phyloP scores from a whole-genome alignment of 2,888 invertebrate species.

The Heliconius sara region DNA sequence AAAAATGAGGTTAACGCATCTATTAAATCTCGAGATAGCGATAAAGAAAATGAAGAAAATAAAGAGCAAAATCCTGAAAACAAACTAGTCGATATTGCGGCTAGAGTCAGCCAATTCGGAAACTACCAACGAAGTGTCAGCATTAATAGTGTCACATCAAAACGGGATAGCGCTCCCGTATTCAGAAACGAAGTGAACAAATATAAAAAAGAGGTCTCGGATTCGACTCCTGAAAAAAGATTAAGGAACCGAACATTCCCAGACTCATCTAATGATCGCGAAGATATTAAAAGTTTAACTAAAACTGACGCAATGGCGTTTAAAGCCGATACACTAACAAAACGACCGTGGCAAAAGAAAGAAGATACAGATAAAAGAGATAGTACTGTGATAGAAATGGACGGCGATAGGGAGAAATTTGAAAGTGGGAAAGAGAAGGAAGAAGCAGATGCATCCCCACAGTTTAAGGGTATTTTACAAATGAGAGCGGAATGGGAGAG shows the following conservation, averaged over 20 bases:
- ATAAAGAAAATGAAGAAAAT: constrained; percentile 87
- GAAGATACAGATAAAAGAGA: constrained; percentile 72
- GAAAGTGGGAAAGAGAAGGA: constrained; percentile 67
- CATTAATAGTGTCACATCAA: constrained; percentile 72
- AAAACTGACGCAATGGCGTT: constrained; percentile 73
- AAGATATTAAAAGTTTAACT: constrained; percentile 74
- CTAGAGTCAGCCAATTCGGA: constrained; percentile 77
- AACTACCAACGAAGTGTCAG: constrained; percentile 78
- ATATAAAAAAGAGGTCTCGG: constrained; percentile 81
- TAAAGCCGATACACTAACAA: constrained; percentile 76
- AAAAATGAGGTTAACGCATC: constrained; percentile 81
- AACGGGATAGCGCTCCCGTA: constrained; percentile 75
- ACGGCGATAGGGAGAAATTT: constrained; percentile 65
- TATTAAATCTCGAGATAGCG: constrained; percentile 87
- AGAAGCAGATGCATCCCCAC: constrained; percentile 75
- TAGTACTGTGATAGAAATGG: constrained; percentile 76
- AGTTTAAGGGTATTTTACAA: constrained; percentile 89
- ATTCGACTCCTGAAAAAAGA: constrained; percentile 80
- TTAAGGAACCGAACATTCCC: constrained; percentile 80
- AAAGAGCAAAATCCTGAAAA: constrained; percentile 67
- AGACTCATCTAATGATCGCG: constrained; percentile 77
- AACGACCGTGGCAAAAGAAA: constrained; percentile 74
- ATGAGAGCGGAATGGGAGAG: constrained; percentile 91
- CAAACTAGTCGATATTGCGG: constrained; percentile 73
- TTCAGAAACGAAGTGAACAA: constrained; percentile 75